Evolutionary conservation across 2,113 vertebrate genomes (phyloP).

Genomic region (Holacanthus passer): DNA sequence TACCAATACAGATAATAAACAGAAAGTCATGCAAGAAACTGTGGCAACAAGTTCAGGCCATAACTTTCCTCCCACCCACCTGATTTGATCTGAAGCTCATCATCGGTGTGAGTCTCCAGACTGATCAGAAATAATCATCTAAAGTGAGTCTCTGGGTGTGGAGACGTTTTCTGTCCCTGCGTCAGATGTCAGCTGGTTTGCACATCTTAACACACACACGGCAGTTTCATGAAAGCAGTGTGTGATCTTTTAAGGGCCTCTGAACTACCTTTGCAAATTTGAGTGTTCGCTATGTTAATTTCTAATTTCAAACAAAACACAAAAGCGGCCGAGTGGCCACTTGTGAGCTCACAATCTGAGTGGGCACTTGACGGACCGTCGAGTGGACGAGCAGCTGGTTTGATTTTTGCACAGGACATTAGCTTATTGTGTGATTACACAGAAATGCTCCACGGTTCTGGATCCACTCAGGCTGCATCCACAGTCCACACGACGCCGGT

Average conservation of each 20-base stretch:
- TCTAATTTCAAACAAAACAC: conserved; percentile 49
- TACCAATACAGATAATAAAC: not conserved
- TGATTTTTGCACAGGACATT: conserved; percentile 24
- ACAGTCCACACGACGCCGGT: too few relatives aligned
- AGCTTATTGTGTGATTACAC: conserved; percentile 26
- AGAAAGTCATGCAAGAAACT: not conserved
- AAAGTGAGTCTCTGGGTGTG: not conserved
- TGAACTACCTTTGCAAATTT: conserved; percentile 40
- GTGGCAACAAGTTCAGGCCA: not conserved
- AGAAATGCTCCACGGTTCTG: not conserved
- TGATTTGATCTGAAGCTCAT: not conserved
- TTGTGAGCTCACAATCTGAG: conserved; percentile 37
- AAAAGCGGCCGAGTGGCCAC: conserved; percentile 48
- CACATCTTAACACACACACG: too few relatives aligned
- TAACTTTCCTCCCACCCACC: not conserved
- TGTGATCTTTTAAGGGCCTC: conserved; percentile 6
- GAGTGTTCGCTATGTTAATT: conserved; percentile 46
- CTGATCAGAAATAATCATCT: not conserved
- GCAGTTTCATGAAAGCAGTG: conserved; percentile 14
- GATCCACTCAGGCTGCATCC: not conserved
- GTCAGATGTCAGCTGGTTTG: conserved; percentile 1
- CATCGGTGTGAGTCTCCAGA: not conserved
- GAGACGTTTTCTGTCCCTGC: not conserved
- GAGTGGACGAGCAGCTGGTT: conserved; percentile 42
- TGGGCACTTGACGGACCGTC: conserved; percentile 43